Conservation (phyloP, 2,888 invertebrate species). For the Sepiola atlantica region DNA sequence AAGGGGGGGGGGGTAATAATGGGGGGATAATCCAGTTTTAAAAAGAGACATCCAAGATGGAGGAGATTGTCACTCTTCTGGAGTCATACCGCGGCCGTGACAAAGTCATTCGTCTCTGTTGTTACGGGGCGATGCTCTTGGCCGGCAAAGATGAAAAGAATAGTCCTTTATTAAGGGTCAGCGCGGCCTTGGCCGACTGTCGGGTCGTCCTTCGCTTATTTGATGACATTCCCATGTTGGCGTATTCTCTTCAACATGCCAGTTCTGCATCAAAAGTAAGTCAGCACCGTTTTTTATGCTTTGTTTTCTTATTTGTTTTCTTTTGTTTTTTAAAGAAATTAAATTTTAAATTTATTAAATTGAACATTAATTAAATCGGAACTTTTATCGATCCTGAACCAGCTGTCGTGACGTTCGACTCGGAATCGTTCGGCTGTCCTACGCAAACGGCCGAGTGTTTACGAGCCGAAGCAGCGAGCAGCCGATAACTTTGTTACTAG, state of each 20-base stretch:
- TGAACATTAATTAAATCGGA: too few relatives aligned
- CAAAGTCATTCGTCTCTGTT: conserved; percentile 85
- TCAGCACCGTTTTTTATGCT: background rate
- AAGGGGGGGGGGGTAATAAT: background rate
- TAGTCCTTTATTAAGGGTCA: conserved; percentile 50
- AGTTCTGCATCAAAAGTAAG: conserved; percentile 79
- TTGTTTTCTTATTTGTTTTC: too few relatives aligned
- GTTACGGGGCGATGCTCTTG: conserved; percentile 85
- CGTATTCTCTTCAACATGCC: conserved; percentile 84
- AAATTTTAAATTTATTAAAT: too few relatives aligned
- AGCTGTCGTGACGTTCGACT: too few relatives aligned
- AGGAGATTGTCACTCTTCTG: conserved; percentile 71
- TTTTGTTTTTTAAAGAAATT: too few relatives aligned
- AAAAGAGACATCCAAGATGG: conserved; percentile 52
- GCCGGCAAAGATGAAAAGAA: conserved; percentile 57
- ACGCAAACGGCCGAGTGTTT: too few relatives aligned
- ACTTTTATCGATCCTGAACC: too few relatives aligned
- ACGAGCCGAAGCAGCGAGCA: too few relatives aligned
- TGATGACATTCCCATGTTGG: conserved; percentile 88
- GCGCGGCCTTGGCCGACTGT: conserved; percentile 61
- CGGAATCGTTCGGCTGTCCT: too few relatives aligned
- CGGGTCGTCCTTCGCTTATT: conserved; percentile 86
- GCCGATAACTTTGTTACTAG: too few relatives aligned
- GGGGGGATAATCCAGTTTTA: background rate
- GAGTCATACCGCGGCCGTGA: conserved; percentile 90